Base-by-base conservation (phyloP, 2,797 vertebrate species). In the Tapera naevia region DNA sequence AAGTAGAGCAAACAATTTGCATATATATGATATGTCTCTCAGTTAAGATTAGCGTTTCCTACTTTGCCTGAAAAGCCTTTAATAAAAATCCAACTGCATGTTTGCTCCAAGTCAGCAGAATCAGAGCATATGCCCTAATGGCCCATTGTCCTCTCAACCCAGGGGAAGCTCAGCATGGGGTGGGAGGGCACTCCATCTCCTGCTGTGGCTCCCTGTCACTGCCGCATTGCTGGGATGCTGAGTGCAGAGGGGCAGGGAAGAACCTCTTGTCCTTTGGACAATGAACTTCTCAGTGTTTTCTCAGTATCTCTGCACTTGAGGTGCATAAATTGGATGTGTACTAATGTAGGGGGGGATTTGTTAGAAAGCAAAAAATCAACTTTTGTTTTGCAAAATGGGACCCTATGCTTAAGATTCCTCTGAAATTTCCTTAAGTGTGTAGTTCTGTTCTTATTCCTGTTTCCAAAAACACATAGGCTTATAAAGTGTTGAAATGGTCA, bases 1-100 rank as follows among this genome's bases (percentile, higher is more conserved):
- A 96, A 96, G 95, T 96, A 95, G 96, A 96, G 96, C 96, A 95
- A 96, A 88, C 91, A 91, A 95, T 96, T 95, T 97, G 95, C 95
- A 96, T 97, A 95, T 93, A 95, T 91, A 85, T 81, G 91, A 91
- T 96, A 84, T 91, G 94, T 93, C 86, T 96, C 95, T 96, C 93
- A 76, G 95, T 95, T 95, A 94, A 96, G 93, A 95, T 95, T 95
- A 96, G 64, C 91, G 89, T 96, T 96, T 95, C 74, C 71, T 84
- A 80, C 88, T 93, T 95, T 1, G 62, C 93, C 88, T 95, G 86
- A 80, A 67, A 94, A 95, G 32, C 67, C 80, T 86, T 81, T 91
- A 94, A 94, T 95, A 90, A 62, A 94, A 91, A 94, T 73, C 54
- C 25, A 84, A 46, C 70, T 56, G 62, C 15, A 2, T 43, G 23